These are phyloP conservation scores for Drosophila prolongata DNA, from an alignment of 2,888 invertebrate genomes.

Conservation along the genomic window DNA sequence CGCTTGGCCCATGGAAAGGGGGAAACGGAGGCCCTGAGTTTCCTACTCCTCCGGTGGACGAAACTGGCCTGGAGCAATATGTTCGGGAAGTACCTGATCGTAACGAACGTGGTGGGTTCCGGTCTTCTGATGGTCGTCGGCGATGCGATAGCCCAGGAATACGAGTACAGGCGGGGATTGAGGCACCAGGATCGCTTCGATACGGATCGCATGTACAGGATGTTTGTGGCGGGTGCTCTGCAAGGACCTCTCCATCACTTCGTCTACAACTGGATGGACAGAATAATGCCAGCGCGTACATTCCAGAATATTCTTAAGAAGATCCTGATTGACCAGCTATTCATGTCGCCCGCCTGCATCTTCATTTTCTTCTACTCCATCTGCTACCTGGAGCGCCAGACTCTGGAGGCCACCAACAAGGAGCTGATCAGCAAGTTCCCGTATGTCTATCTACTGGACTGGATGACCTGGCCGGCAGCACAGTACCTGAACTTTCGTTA, in stretches of 20 bases:
- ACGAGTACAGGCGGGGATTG: conserved; percentile 87
- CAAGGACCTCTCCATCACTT: conserved; percentile 94
- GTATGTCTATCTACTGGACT: conserved; percentile 93
- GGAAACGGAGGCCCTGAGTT: conserved; percentile 25
- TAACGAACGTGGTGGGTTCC: conserved; percentile 92
- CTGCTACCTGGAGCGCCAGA: conserved; percentile 89
- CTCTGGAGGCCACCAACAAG: conserved; percentile 85
- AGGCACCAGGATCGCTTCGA: conserved; percentile 84
- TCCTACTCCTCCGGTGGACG: conserved; percentile 56
- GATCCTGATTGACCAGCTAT: conserved; percentile 79
- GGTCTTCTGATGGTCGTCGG: conserved; percentile 92
- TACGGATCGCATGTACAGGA: conserved; percentile 86
- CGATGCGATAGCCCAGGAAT: conserved; percentile 91
- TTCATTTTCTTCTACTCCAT: conserved; percentile 92
- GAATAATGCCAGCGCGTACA: conserved; percentile 80
- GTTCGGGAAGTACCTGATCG: conserved; percentile 90
- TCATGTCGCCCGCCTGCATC: conserved; percentile 93
- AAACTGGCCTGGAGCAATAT: conserved; percentile 82
- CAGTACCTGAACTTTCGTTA: conserved; percentile 96
- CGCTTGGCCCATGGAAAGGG: conserved; percentile 55
- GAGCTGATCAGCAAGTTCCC: conserved; percentile 90
- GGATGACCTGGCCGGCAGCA: conserved; percentile 95
- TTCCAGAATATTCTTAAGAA: conserved; percentile 63
- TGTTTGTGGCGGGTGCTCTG: conserved; percentile 91
- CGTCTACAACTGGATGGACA: conserved; percentile 91